These are phyloP conservation scores for Axinella damicornis DNA, from an alignment of 37 sponge, comb jelly and placozoan species.

Conservation along the genomic window DNA sequence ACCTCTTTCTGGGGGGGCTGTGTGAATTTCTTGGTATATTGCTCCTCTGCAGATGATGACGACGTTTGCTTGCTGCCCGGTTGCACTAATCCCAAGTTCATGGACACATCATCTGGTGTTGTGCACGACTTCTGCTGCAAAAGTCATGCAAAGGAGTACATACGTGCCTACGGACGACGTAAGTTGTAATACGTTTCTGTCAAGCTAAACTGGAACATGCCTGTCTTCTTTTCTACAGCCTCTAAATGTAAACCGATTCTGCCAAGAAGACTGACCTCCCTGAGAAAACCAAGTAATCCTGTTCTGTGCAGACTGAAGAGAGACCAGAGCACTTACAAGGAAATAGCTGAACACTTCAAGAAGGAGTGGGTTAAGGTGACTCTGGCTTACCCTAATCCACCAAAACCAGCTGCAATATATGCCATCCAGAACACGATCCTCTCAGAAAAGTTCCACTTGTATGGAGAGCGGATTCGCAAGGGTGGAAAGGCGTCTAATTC, in stretches of 20 bases:
- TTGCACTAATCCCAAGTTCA: slow-evolving; percentile 42
- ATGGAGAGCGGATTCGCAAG: slow-evolving; percentile 8
- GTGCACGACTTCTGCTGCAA: slow-evolving; percentile 72
- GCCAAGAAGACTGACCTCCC: neutral
- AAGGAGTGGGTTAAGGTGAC: slow-evolving; percentile 47
- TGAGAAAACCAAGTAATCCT: neutral
- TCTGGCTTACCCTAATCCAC: neutral
- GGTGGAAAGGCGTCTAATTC: slow-evolving; percentile 26
- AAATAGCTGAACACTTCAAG: slow-evolving; percentile 30
- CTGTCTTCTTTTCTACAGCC: neutral
- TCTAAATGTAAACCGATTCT: neutral
- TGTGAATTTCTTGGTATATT: too few relatives aligned
- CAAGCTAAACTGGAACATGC: too few relatives aligned
- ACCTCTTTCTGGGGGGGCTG: too few relatives aligned
- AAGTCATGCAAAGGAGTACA: slow-evolving; percentile 45
- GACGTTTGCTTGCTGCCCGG: slow-evolving; percentile 58
- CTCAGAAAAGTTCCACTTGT: slow-evolving; percentile 7
- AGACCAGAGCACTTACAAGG: slow-evolving; percentile 43
- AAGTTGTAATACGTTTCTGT: neutral
- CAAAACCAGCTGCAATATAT: slow-evolving; percentile 51
- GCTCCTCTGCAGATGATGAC: neutral
- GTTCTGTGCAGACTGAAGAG: slow-evolving; percentile 3
- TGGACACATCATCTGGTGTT: slow-evolving; percentile 48
- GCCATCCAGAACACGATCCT: slow-evolving; percentile 37
- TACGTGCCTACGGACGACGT: too few relatives aligned